Base-by-base conservation (phyloP, 1,140 invertebrate species). In the Hetaerina americana region DNA sequence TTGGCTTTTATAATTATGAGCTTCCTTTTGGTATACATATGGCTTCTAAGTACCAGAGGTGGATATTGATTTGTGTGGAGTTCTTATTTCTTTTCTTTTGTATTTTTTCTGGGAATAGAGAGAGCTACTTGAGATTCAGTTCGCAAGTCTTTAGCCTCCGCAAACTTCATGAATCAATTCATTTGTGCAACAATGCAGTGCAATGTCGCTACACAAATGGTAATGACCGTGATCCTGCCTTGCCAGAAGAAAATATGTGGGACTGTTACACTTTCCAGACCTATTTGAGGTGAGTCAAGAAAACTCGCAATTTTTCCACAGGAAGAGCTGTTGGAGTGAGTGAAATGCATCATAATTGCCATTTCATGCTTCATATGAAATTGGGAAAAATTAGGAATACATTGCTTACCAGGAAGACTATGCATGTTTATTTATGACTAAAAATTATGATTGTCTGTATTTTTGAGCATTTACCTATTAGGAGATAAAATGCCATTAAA, bases 91-190 rank as follows among this genome's bases (percentile, higher is more conserved):
- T 73, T 70, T 78, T 83, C 69, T 71, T 67, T 27, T 77, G 75
- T 73, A 15, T 15, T 18, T 18, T 26, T 68, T 68, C 1, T 49
- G 26, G 25, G 18, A 10, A 0, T 77, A 93, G 90, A 77, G 91
- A 94, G 77, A 91, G 93, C 78, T 98, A 97, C 80, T 81, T 97
- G 70, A 84, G 95, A 71, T 97, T 98, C 83, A 96, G 94, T 79
- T 93, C 94, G 0, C 92, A 96, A 82, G 88, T 91, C 78, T 98
- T 94, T 81, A 91, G 88, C 72, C 80, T 98, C 66, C 88, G 87
- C n/a, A 91, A 95, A 80, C 93, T 93, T 78, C 92, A 97, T 78
- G 94, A 96, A 82, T 94, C 93, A 0, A 89, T 97, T 70, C 95
- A 97, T 81, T 82, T 98, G 5, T 95, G 93, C 57, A 97, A 98